phyloP scores from a whole-genome alignment of 2,888 invertebrate genomes.

The Lagria hirta region DNA sequence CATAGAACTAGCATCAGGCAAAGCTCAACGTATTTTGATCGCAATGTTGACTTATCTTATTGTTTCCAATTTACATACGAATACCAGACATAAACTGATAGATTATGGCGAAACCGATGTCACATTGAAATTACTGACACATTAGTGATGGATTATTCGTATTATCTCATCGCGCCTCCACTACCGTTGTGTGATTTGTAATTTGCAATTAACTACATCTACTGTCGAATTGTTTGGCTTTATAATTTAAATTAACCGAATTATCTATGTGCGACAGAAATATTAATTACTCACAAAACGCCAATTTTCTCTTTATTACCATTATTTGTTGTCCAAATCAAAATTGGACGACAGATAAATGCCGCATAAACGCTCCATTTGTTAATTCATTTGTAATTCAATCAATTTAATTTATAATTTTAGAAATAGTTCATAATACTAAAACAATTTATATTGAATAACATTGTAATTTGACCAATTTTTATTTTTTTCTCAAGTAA shows the following conservation, averaged over 20 bases:
- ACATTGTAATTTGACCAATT: neutral
- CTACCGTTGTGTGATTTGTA: conserved; percentile 28
- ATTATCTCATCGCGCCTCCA: conserved; percentile 23
- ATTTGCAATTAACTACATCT: conserved; percentile 31
- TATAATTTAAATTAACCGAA: conserved; percentile 27
- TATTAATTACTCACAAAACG: conserved; percentile 23
- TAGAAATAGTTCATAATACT: too few relatives aligned
- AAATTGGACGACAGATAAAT: conserved; percentile 13
- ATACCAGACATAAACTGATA: conserved; percentile 24
- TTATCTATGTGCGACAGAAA: conserved; percentile 21
- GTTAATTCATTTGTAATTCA: conserved; percentile 11
- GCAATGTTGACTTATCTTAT: conserved; percentile 25
- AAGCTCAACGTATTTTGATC: conserved; percentile 16
- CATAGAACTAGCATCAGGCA: too few relatives aligned
- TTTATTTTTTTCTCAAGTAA: too few relatives aligned
- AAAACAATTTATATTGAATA: conserved; percentile 5
- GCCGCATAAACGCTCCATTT: conserved; percentile 16
- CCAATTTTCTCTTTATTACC: conserved; percentile 21
- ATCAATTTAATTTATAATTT: too few relatives aligned
- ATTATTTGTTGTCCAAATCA: conserved; percentile 22
- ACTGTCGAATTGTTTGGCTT: conserved; percentile 24
- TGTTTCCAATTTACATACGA: conserved; percentile 25
- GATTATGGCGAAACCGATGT: conserved; percentile 32
- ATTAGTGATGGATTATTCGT: conserved; percentile 35
- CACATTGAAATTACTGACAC: conserved; percentile 39